phyloP scores from a whole-genome alignment of 2,888 invertebrate genomes.

The Thymelicus sylvestris region DNA sequence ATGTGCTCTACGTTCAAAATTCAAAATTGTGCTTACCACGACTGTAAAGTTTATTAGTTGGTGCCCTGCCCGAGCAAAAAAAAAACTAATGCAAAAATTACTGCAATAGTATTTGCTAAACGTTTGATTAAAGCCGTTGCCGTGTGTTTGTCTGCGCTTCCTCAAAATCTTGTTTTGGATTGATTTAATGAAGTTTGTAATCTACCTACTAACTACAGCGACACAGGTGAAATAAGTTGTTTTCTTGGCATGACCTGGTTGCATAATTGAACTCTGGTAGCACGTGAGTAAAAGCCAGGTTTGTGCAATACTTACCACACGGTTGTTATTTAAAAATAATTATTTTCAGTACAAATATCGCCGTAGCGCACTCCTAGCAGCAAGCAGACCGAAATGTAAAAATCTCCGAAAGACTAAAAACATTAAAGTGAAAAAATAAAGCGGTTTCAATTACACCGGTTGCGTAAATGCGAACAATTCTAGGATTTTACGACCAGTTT shows the following conservation, averaged over 20 bases:
- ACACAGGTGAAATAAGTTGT: neutral
- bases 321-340: conserved; percentile 12
- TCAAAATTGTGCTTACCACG: too few species aligned
- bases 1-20: too few species aligned
- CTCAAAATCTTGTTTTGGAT: too few species aligned
- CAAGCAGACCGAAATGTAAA: conserved; percentile 10
- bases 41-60: too few species aligned
- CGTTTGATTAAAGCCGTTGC: too few species aligned
- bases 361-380: neutral
- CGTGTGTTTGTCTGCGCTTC: too few species aligned
- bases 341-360: conserved; percentile 4
- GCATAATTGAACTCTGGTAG: neutral
- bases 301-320: neutral
- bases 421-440: conserved; percentile 11
- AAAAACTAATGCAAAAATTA: too few species aligned
- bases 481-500: conserved; percentile 2
- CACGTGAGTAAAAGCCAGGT: neutral
- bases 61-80: too few species aligned
- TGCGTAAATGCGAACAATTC: conserved; percentile 8
- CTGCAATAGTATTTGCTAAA: too few species aligned
- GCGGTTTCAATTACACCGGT: neutral
- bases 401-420: neutral
- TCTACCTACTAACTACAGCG: too few species aligned
- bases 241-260: conserved; percentile 4
- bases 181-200: too few species aligned